Base-by-base conservation (phyloP, 2,888 invertebrate genomes). In the Lasioglossum lativentre region DNA sequence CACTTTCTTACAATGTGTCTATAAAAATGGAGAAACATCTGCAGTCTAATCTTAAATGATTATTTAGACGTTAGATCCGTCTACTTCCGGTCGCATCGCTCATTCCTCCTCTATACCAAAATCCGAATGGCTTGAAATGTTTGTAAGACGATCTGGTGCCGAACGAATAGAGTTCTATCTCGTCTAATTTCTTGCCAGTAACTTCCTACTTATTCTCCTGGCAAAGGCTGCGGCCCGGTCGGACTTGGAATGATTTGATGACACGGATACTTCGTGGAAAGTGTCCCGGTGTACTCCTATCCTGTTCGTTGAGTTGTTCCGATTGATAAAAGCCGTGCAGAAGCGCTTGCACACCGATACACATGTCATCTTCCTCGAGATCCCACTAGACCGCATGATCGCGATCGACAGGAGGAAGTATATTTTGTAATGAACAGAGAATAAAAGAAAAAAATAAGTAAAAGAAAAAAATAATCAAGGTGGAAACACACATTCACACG, bases 371-470 rank as follows among this genome's bases (percentile, higher is more conserved):
- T 88, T 86, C 73, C 80, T 88, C 75, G 82, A 83, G 81, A 86
- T 63, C 82, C 56, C 56, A 70, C 81, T 52, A 45, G 75, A 79
- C 79, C 78, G 84, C 71, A n/a, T 86, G 30, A 34, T 86, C 75
- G 83, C 74, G 87, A 86, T 83, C 82, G 78, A 78, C 83, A 78
- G 78, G 86, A 88, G 82, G 86, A 88, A 83, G 86, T 90, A 90
- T 90, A 89, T 90, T 90, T 91, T 90, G 87, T 86, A 86, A 85
- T 77, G 86, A 85, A 85, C 45, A 86, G 56, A 78, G 85, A 85
- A 85, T 45, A 84, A 47, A 75, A 73, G 72, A 86, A 56, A 75
- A 16, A 14, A 68, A 12, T 34, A 66, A 66, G 16, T 16, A 83
- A 40, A 84, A 47, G 75, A 70, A 75, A 87, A 72, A 75, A 19